Evolutionary conservation across 2,888 invertebrate genomes (phyloP), one percentile per base, ranked within the genome.

Genomic region (Amphipyra berbera): DNA sequence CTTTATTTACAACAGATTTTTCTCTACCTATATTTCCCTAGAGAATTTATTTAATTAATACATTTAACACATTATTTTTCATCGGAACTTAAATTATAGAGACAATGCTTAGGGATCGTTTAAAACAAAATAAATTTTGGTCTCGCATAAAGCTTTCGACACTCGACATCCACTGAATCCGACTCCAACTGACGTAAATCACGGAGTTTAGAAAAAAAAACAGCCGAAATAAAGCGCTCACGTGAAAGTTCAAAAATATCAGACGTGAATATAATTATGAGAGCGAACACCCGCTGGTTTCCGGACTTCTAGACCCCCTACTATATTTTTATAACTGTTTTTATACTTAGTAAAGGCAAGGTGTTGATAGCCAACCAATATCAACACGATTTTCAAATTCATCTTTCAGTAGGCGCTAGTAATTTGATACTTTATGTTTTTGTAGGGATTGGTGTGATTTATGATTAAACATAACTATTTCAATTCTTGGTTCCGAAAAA

Each of bases 211-310:
- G 88, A 90, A 91, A 92, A 90, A 90, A 91, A 90, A 35, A 71
- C 76, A 82, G 82, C 83, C 88, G 90, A 92, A 93, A 94, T 93
- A 91, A 90, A 92, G 90, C 90, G 88, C 91, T 91, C 90, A 91
- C 92, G 91, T 92, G 92, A 91, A 94, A 94, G 92, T 94, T 94
- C 89, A 89, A 90, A 94, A 94, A 94, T 94, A 92, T 92, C 92
- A 90, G 89, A 89, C 88, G 90, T 91, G 93, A 94, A 94, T 93
- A 93, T 94, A 93, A 94, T 95, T 94, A 94, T 90, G 88, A 85
- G 86, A 88, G 86, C 76, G 92, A 89, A 89, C 94, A 90, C 94
- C 94, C 93, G 94, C 93, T 93, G 93, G 88, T 89, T 93, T 93
- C 92, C 91, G 91, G 90, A 85, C 85, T 85, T 79, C 82, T 68